Evolutionary conservation across 1,140 invertebrate species (phyloP).

Genomic region (Popillia japonica): DNA sequence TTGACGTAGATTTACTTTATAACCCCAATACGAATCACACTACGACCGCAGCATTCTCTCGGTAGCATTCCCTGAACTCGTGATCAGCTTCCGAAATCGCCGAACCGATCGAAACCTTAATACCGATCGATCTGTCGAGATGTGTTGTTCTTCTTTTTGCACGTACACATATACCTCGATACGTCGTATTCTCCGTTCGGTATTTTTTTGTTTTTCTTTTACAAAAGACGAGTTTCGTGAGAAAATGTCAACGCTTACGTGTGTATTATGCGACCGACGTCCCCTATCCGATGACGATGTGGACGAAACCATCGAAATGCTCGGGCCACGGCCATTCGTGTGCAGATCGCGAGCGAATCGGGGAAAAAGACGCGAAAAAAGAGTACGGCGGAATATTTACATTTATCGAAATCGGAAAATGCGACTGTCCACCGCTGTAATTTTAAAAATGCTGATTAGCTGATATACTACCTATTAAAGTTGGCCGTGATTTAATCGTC

Average conservation of each 20-base stretch:
- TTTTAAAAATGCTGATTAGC: constrained; percentile 31
- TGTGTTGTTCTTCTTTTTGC: constrained; percentile 23
- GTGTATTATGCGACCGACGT: constrained; percentile 25
- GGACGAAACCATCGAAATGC: neutral
- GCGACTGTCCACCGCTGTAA: neutral
- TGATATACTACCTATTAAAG: constrained; percentile 8
- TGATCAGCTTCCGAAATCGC: constrained; percentile 22
- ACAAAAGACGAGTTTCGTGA: constrained; percentile 33
- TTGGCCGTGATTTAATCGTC: constrained; percentile 16
- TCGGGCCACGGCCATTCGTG: neutral
- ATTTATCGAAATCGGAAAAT: constrained; percentile 6
- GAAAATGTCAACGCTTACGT: constrained; percentile 29
- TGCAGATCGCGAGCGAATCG: neutral
- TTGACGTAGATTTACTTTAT: constrained; percentile 6
- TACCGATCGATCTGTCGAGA: constrained; percentile 21
- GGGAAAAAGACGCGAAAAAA: neutral
- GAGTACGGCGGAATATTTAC: neutral
- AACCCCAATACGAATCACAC: neutral
- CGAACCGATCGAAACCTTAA: constrained; percentile 19
- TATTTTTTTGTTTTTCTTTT: neutral
- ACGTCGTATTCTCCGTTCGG: neutral
- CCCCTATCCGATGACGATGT: neutral
- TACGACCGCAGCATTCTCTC: neutral
- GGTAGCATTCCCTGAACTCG: constrained; percentile 27
- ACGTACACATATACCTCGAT: constrained; percentile 8